A percentile compares a stretch with the other conserved stretches of the same genome.
Conservation (phyloP, 1,140 invertebrate genomes). For the Thaumetopoea pityocampa region DNA sequence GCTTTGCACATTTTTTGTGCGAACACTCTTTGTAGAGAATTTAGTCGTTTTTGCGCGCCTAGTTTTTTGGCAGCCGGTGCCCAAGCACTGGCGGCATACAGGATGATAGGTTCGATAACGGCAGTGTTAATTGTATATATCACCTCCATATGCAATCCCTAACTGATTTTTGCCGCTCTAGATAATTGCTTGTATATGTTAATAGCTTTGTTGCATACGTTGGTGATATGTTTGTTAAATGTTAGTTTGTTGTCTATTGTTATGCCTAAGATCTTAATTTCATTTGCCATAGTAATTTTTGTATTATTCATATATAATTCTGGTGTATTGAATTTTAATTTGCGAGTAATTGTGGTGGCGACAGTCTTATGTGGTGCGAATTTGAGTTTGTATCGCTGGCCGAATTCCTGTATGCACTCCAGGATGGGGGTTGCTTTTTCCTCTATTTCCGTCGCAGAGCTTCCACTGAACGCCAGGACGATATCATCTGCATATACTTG, state of each 20-base stretch:
- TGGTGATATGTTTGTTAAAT: constrained; percentile 1
- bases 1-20: background rate
- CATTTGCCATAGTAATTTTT: background rate
- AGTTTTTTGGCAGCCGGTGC: background rate
- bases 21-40: background rate
- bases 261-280: constrained; percentile 1
- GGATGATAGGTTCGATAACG: background rate
- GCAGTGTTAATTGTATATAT: background rate
- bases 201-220: background rate
- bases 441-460: background rate
- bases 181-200: background rate
- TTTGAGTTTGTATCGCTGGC: constrained; percentile 3
- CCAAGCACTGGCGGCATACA: constrained; percentile 2
- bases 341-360: constrained; percentile 4
- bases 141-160: background rate
- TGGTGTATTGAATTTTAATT: constrained; percentile 1
- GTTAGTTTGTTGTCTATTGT: background rate
- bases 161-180: background rate
- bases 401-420: constrained; percentile 4
- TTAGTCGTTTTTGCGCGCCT: background rate
- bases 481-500: constrained; percentile 8
- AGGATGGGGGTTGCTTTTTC: constrained; percentile 4
- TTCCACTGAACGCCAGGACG: background rate
- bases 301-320: background rate
- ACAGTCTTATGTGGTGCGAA: constrained; percentile 9